A percentile compares a stretch with the other conserved stretches of the same genome.
Conservation (phyloP, 2,888 invertebrate species). For the Calameuta pallipes region DNA sequence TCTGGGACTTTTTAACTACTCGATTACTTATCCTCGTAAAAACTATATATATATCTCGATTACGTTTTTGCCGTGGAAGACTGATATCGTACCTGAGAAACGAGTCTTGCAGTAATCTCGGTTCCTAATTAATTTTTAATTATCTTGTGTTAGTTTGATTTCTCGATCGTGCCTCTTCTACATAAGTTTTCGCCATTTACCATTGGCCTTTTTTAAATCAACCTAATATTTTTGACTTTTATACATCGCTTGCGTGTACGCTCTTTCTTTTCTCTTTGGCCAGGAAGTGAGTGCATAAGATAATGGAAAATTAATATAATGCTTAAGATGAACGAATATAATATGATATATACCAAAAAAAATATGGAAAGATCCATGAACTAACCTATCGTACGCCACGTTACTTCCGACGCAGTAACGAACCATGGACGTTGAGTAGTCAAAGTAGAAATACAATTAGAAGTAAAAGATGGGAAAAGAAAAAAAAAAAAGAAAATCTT, state of each 20-base stretch:
- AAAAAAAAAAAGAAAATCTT: conserved; percentile 35
- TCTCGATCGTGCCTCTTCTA: not conserved
- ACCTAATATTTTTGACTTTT: not conserved
- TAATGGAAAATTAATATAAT: not conserved
- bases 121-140: not conserved
- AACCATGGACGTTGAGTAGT: conserved; percentile 52
- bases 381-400: not conserved
- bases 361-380: not conserved
- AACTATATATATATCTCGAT: not conserved
- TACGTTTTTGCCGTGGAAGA: conserved; percentile 37
- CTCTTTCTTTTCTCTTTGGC: not conserved
- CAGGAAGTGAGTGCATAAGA: not conserved
- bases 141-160: not conserved
- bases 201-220: not conserved
- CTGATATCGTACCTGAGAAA: conserved; percentile 58
- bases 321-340: not conserved
- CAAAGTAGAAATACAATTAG: conserved; percentile 33
- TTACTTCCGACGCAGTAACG: conserved; percentile 13
- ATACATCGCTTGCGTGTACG: not conserved
- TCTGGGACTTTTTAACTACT: not conserved
- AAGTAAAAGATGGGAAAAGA: conserved; percentile 22
- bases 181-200: not conserved
- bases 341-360: not conserved
- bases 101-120: not conserved
- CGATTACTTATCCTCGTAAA: not conserved